phyloP scores from a whole-genome alignment of 2,113 vertebrate species.

The Gopherus flavomarginatus region DNA sequence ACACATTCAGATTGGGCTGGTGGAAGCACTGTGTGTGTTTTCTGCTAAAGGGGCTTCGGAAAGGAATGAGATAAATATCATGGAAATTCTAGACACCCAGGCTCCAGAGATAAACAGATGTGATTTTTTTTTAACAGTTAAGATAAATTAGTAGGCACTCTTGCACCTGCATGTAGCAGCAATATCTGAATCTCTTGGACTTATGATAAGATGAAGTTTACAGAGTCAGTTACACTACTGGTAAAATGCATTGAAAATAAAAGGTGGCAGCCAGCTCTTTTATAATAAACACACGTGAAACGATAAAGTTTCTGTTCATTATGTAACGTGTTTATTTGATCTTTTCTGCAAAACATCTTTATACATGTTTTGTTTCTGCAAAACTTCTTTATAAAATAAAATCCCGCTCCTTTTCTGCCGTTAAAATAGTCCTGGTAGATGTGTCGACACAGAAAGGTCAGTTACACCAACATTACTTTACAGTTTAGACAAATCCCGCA shows the following conservation, averaged over 20 bases:
- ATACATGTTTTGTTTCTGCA: neutral
- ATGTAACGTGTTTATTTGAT: neutral
- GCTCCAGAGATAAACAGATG: constrained; percentile 40
- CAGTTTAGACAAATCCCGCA: neutral
- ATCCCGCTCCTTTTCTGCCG: neutral
- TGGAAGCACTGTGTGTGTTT: neutral
- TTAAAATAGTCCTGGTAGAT: neutral
- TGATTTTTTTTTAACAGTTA: constrained; percentile 4
- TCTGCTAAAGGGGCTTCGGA: neutral
- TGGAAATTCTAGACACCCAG: constrained; percentile 48
- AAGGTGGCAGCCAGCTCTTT: neutral
- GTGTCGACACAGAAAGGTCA: neutral
- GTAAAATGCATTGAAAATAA: constrained; percentile 25
- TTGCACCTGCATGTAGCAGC: constrained; percentile 27
- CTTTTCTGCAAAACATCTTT: neutral
- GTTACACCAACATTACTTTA: neutral
- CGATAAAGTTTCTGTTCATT: neutral
- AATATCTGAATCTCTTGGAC: neutral
- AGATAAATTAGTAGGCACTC: neutral
- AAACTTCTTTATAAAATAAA: neutral
- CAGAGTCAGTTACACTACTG: neutral
- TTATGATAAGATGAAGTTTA: neutral
- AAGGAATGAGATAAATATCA: constrained; percentile 16
- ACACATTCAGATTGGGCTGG: neutral
- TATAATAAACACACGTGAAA: neutral